Conservation (phyloP, 2,113 vertebrate species). For the Trogon melanurus region DNA sequence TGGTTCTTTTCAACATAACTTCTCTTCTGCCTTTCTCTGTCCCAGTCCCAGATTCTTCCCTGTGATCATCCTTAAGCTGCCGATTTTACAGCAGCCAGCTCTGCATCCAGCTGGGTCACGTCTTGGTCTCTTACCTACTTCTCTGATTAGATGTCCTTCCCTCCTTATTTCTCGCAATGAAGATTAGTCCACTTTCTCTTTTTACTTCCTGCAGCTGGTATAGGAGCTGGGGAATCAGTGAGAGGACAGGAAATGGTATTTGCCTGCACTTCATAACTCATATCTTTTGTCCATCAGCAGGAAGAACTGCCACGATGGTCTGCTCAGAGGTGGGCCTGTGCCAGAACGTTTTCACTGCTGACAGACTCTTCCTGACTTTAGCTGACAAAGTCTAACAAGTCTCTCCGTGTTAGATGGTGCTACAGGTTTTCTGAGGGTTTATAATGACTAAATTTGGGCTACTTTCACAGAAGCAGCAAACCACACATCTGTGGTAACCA, state of each 20-base stretch:
- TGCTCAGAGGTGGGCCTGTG: background rate
- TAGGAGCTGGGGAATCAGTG: background rate
- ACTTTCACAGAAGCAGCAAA: background rate
- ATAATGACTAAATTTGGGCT: background rate
- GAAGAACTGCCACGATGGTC: background rate
- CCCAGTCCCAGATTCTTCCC: background rate
- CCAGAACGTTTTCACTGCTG: background rate
- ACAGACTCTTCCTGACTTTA: background rate
- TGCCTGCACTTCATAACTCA: background rate
- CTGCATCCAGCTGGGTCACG: background rate
- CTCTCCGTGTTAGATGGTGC: background rate
- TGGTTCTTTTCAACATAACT: background rate
- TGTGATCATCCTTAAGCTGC: background rate
- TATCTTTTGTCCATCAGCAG: background rate
- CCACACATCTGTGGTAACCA: background rate
- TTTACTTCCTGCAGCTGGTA: background rate
- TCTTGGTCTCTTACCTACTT: background rate
- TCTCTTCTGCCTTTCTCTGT: background rate
- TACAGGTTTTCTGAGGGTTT: background rate
- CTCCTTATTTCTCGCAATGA: background rate
- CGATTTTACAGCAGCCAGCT: background rate
- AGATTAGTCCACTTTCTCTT: background rate
- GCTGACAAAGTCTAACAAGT: background rate
- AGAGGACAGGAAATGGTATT: background rate
- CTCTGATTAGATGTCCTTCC: background rate